Base-by-base conservation (phyloP, 2,888 invertebrate species). In the Oscheius onirici region DNA sequence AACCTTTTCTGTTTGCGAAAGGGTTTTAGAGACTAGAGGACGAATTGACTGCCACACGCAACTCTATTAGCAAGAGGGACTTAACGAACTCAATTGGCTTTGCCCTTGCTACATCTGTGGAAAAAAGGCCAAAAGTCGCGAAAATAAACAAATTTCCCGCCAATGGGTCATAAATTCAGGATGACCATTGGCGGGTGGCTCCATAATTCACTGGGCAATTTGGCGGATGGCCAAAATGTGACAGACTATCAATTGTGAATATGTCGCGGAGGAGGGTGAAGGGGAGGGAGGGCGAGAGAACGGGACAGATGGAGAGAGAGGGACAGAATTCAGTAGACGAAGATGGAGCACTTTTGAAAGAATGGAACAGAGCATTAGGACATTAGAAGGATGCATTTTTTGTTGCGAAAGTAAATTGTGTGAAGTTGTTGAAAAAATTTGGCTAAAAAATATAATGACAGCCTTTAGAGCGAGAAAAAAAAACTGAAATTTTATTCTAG, bases 201-300 rank as follows among this genome's bases (percentile, higher is more conserved):
- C 66, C 66, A 66, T 66, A 52, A 66, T 66, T 66, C 66, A 66
- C 49, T 66, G 66, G 66, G 41, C 58, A 66, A 66, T 66, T 66
- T 66, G 66, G 66, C 52, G 65, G 66, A 54, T 66, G 66, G 66
- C 66, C 66, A 52, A 66, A 66, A 66, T 66, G 66, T 66, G 66
- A 66, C 66, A 66, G 63, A 40, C 63, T 66, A 66, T 66, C 66
- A 66, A 66, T 66, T 66, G 52, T 52, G 66, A 49, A 66, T 66
- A 66, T 66, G 66, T 66, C 66, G 22, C 51, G 26, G 34, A 17
- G 49, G 34, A n/a, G 57, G 57, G 10, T 46, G 60, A 26, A 41
- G 70, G 28, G 26, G 26, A 3, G 5, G 69, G 34, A 24, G 70
- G 51, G 52, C 6, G 51, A 67, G 54, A 52, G 66, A 66, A 34